These are phyloP conservation scores for Limonius californicus DNA, from an alignment of 1,140 invertebrate genomes.

Conservation along the genomic window DNA sequence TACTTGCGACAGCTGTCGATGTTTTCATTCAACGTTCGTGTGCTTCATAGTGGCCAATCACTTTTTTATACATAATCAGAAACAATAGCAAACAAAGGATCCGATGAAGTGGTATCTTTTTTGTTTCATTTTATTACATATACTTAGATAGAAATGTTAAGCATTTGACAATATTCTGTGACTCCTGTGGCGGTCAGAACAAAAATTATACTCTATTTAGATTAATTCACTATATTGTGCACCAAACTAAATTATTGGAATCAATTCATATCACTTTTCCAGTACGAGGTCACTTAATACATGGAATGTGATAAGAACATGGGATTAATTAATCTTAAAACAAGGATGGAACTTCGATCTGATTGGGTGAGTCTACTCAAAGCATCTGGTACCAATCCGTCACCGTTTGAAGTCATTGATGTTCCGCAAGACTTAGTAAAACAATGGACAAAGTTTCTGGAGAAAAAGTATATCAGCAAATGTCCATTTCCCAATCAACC, in stretches of 20 bases:
- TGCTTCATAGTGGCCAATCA: conserved; percentile 15
- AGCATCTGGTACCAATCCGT: too few species aligned
- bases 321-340: conserved; percentile 32
- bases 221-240: conserved; percentile 17
- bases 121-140: background rate
- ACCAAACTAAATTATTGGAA: conserved; percentile 19
- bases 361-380: too few species aligned
- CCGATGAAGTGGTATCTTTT: background rate
- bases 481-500: too few species aligned
- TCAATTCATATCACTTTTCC: conserved; percentile 24
- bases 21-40: conserved; percentile 24
- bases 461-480: too few species aligned
- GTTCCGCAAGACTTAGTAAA: too few species aligned
- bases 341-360: too few species aligned
- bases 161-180: background rate
- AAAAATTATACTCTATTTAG: conserved; percentile 15
- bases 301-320: conserved; percentile 38
- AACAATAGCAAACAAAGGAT: too few species aligned
- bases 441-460: too few species aligned
- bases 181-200: conserved; percentile 2
- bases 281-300: conserved; percentile 31
- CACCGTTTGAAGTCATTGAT: too few species aligned
- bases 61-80: conserved; percentile 17
- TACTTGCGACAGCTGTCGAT: conserved; percentile 24
- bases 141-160: background rate